Base-by-base conservation (phyloP, 2,888 invertebrate species). In the Cephus runcator region DNA sequence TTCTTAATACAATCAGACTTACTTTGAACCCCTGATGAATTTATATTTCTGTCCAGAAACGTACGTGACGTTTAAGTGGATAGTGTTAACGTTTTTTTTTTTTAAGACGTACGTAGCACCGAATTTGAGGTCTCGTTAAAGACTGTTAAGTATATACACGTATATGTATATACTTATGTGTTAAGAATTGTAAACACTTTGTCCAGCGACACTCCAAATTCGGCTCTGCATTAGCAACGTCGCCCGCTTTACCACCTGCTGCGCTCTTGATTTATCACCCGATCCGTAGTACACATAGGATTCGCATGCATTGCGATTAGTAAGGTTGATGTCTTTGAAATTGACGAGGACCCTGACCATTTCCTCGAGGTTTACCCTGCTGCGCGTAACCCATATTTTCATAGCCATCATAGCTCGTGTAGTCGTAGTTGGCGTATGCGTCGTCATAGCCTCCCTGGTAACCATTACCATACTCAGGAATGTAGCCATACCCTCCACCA, bases 291-390 rank as follows among this genome's bases (percentile, higher is more conserved):
- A 80, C 81, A 34, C 79, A 81, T 75, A 79, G 75, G 77, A 73
- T 79, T 83, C 80, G 78, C 80, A 81, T 83, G 82, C 82, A 80
- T 82, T 77, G 83, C 74, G 76, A 79, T 86, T 90, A 92, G 83
- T 92, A 92, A 35, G 92, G 92, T 83, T 92, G 92, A 85, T 92
- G 92, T 91, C 92, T 88, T 83, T 91, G 92, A 85, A 92, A 92
- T 80, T 91, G 91, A 83, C 92, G 89, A 4, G 91, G 91, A 76
- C 91, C 91, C 75, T 88, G 91, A 77, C 89, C 89, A 40, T 90
- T 90, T 79, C 91, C 91, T 82, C 92, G 84, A 30, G 92, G 91
- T 83, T 92, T 92, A 77, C 90, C 83, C 88, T 78, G 87, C 56
- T 75, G 75, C 68, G 87, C 84, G 31, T 90, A 90, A 73, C 89